Base-by-base conservation (phyloP, 2,888 invertebrate species). In the Aleiodes testaceus region DNA sequence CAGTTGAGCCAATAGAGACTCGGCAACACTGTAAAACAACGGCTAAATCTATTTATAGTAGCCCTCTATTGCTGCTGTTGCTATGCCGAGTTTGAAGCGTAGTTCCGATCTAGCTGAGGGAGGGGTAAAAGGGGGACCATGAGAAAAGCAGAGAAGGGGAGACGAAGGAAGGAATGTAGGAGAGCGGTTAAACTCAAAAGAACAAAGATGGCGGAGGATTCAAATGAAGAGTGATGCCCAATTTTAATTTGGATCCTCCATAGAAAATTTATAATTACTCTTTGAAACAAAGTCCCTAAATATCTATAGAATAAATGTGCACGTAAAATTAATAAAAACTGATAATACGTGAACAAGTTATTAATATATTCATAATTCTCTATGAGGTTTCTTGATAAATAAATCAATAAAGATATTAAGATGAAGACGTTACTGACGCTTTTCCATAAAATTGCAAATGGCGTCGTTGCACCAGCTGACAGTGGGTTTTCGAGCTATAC, bases 361-460 rank as follows among this genome's bases (percentile, higher is more conserved):
- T 36, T 36, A 7, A 36, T 36, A 36, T 11, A 6, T 36, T 6
- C 9, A 36, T 7, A 36, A 11, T 52, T 20, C n/a, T 36, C 36
- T 7, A 52, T 52, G 52, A 22, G 22, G 22, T 52, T 52, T 12
- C 20, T 52, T 52, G 20, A 45, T 45, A 14, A 45, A 45, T 45
- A 3, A 45, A 50, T 18, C 14, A 26, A 55, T 55, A n/a, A 30
- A 22, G n/a, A 55, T 11, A 3, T 55, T 55, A 9, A 11, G 18
- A 18, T 50, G 50, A 55, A 55, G 36, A 42, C 26, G 7, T 18
- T 36, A 14, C 66, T 70, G 66, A 68, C 55, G 74, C 75, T 79
- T 44, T 77, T 72, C 74, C 75, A 75, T 79, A 78, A 83, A 84
- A 83, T 84, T 85, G 82, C 84, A 85, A 82, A 84, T 85, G 85